Base-by-base conservation (phyloP, 2,888 invertebrate species). In the Ormyrus pomaceus region DNA sequence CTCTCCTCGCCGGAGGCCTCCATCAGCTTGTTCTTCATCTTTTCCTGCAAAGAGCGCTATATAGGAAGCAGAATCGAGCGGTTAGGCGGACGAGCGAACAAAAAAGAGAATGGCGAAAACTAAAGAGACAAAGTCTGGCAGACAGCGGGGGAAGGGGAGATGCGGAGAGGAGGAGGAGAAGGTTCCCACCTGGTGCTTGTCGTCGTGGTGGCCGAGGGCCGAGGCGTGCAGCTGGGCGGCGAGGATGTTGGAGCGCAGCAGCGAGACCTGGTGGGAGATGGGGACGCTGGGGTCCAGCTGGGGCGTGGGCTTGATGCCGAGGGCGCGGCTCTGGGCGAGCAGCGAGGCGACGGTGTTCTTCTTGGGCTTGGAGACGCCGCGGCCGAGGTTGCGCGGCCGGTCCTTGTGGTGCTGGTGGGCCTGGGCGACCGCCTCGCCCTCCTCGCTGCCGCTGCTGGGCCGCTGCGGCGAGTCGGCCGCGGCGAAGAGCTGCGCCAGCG, bases 261-360 rank as follows among this genome's bases (percentile, higher is more conserved):
- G 86, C 74, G 92, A 93, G 86, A 93, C 92, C 86, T 93, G 93
- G 85, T 93, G 93, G 82, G 92, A 92, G 89, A 93, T 91, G 48
- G 92, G 92, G 55, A 91, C 91, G 84, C 91, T 93, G 6, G 93
- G 92, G 85, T 93, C 93, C 83, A 93, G 87, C 82, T 92, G 91
- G 11, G 93, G 93, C 87, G 95, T 95, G 8, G 96, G 96, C 86
- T 96, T 93, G 6, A 96, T 93, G 0, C 96, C 96, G 56, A 96
- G 92, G 6, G 96, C 97, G 79, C 97, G 91, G 87, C 96, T 96
- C 91, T 97, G 97, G 0, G 97, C 97, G 83, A 97, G 91, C 71
- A 97, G 91, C 2, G 97, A 97, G 0, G 97, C 97, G 0, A 97
- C 97, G 0, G 97, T 97, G 90, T 97, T 97, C 92, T 97, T 97